These are phyloP conservation scores for Lasiurus borealis DNA, from an alignment of 2,113 vertebrate genomes.

Conservation along the genomic window DNA sequence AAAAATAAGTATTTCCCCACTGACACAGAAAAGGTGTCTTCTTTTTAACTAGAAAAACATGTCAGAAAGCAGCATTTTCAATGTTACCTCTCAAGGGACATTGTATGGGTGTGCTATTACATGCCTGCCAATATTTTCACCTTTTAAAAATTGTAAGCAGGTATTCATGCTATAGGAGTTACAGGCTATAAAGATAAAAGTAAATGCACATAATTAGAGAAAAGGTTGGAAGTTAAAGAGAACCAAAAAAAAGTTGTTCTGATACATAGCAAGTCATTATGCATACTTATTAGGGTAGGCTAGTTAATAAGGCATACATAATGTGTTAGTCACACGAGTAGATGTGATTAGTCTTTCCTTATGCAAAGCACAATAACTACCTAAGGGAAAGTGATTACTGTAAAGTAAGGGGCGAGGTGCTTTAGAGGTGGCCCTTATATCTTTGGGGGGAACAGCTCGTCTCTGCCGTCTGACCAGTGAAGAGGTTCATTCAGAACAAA, in stretches of 20 bases:
- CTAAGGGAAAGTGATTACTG: background rate
- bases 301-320: background rate
- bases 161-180: background rate
- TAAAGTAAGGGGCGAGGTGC: background rate
- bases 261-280: background rate
- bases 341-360: background rate
- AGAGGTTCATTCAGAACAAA: background rate
- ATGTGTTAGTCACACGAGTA: background rate
- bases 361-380: background rate
- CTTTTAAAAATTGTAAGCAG: background rate
- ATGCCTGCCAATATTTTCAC: background rate
- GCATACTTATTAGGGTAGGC: background rate
- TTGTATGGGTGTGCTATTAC: background rate
- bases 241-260: background rate
- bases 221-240: background rate
- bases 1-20: background rate
- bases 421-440: background rate
- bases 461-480: background rate
- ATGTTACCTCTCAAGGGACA: background rate
- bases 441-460: background rate
- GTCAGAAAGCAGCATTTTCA: slow-evolving; percentile 44
- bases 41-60: background rate
- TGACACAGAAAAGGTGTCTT: background rate
- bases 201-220: background rate
- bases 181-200: background rate